Base-by-base conservation (phyloP, 2,797 vertebrate genomes). In the Pipistrellus pipistrellus region DNA sequence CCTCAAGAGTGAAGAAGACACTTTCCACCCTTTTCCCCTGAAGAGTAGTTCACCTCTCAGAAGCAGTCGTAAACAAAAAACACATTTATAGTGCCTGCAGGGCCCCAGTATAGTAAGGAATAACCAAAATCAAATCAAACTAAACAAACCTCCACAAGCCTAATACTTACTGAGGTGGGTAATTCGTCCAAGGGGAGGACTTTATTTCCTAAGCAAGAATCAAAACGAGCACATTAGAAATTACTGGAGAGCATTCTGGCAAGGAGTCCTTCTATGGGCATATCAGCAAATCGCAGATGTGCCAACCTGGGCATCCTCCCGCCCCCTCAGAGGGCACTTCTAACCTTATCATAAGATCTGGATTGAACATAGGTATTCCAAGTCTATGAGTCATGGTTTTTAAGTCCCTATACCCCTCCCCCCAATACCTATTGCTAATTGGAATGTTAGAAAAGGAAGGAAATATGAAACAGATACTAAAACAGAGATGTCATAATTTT, bases 381-480 rank as follows among this genome's bases (percentile, higher is more conserved):
- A 81, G 84, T 88, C 48, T 15, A 18, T 55, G 41, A 76, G 44
- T 85, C 38, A 32, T 51, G 21, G 18, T 15, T 35, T 83, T 9
- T 6, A 83, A 44, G 41, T 68, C 44, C 64, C 41, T 41, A 23
- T 66, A 20, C 11, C 14, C 30, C 12, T 11, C 8, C 8, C 8
- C 51, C 21, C 21, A 32, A 59, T 44, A 38, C 23, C 32, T 80
- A 55, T 66, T 64, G 69, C 59, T 30, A 55, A 32, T 57, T 6
- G 53, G 81, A 53, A 53, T 7, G 18, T 57, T 41, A 94, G 77
- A 55, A 85, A 87, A 73, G 62, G 41, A 68, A 83, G 72, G 82
- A 53, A 86, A 76, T 46, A 38, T 11, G 69, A 95, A 94, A 71
- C 62, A 95, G 85, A 85, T 17, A 64, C 44, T 32, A 85, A 82